Conservation (phyloP, 2,113 vertebrate species). For the Lepisosteus osseus region DNA sequence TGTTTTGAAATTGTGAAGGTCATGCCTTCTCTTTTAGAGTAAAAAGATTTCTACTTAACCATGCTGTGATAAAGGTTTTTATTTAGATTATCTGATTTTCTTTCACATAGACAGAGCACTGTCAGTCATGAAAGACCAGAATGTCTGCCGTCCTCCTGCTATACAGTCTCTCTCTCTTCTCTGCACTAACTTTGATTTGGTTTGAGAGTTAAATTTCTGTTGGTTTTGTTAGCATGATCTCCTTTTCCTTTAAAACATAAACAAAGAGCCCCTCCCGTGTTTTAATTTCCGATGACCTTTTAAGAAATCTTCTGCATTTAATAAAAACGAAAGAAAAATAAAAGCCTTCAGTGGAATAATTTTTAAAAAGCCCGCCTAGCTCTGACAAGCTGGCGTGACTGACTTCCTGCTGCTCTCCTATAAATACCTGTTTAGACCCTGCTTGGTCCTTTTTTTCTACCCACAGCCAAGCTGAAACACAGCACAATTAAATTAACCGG, state of each 20-base stretch:
- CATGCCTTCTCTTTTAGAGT: conserved; percentile 30
- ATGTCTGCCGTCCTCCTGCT: conserved; percentile 58
- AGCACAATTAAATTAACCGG: conserved; percentile 40
- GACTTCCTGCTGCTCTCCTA: conserved; percentile 34
- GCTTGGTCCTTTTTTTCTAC: background rate
- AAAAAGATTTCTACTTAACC: conserved; percentile 9
- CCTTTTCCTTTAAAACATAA: conserved; percentile 36
- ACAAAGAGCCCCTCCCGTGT: too few species aligned
- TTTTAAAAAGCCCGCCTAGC: background rate
- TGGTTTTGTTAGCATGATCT: conserved; percentile 39
- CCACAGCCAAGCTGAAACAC: conserved; percentile 29
- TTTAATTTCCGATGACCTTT: conserved; percentile 26
- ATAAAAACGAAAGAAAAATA: conserved; percentile 12
- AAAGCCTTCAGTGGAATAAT: background rate
- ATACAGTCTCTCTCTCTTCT: conserved; percentile 45
- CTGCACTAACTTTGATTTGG: conserved; percentile 48
- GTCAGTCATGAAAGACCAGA: conserved; percentile 24
- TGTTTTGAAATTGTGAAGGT: background rate
- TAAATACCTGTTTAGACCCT: conserved; percentile 29
- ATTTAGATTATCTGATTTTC: too few species aligned
- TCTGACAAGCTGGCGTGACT: conserved; percentile 29
- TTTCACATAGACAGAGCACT: too few species aligned
- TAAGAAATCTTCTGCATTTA: conserved; percentile 53
- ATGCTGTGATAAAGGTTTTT: background rate
- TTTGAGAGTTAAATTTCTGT: conserved; percentile 44